Conservation (phyloP, 2,113 vertebrate genomes). For the Prinia subflava region DNA sequence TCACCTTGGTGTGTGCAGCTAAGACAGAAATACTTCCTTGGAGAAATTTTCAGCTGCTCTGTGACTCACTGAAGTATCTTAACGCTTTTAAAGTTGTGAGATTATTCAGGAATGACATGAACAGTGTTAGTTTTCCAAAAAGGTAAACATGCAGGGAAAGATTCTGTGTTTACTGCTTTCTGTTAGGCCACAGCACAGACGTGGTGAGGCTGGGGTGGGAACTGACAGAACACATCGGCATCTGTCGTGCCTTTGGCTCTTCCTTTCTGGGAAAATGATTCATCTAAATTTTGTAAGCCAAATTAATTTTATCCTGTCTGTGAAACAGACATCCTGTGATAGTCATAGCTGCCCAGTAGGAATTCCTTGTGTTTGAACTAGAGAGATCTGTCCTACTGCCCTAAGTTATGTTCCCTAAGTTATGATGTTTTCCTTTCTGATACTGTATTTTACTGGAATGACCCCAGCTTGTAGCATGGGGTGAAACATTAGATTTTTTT, state of each 20-base stretch:
- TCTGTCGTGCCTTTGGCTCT: background rate
- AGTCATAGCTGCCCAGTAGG: background rate
- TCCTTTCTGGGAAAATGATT: background rate
- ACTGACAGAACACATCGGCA: background rate
- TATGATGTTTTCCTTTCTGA: background rate
- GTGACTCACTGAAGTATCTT: background rate
- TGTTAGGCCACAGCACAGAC: background rate
- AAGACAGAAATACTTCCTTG: background rate
- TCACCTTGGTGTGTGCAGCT: background rate
- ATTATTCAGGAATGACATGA: background rate
- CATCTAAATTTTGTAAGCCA: background rate
- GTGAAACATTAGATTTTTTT: background rate
- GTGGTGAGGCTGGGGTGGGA: background rate
- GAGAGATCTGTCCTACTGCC: background rate
- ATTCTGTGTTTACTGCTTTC: background rate
- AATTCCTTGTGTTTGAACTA: background rate
- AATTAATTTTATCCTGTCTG: background rate
- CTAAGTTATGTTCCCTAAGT: background rate
- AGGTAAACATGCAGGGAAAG: background rate
- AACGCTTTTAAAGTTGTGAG: background rate
- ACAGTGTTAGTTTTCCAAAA: background rate
- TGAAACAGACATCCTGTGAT: background rate
- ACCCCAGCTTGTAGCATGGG: background rate
- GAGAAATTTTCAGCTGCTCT: background rate
- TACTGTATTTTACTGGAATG: background rate